These are phyloP conservation scores for Strigamia crassipes DNA, from an alignment of 2,888 invertebrate species.

Conservation along the genomic window DNA sequence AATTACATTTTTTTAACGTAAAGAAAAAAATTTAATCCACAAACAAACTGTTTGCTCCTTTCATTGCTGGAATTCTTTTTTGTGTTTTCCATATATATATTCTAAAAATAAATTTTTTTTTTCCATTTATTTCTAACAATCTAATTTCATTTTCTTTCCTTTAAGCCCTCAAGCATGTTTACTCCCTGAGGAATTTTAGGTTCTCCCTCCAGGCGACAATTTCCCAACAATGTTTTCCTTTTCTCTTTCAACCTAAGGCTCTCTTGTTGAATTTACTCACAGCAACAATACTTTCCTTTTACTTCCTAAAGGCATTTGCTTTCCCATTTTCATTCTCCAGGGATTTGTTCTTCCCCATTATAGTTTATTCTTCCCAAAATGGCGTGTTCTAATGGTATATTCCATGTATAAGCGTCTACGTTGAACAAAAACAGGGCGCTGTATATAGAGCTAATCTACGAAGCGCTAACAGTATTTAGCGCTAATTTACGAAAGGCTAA, in stretches of 20 bases:
- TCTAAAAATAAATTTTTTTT: neutral
- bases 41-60: conserved; percentile 6
- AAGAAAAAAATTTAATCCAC: neutral
- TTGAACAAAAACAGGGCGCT: too few species aligned
- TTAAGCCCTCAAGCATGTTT: neutral
- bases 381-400: neutral
- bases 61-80: neutral
- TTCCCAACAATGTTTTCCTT: neutral
- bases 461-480: too few species aligned
- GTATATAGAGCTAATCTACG: too few species aligned
- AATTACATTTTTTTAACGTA: neutral
- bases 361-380: neutral
- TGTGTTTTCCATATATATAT: neutral
- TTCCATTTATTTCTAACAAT: neutral
- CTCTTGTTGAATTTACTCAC: neutral
- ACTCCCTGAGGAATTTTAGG: neutral
- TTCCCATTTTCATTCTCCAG: neutral
- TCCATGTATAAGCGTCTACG: too few species aligned
- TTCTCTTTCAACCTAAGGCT: neutral
- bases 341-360: neutral
- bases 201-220: neutral
- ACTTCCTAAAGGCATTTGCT: neutral
- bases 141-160: neutral
- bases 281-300: neutral
- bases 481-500: too few species aligned